phyloP scores from a whole-genome alignment of 2,888 invertebrate species.

The Micoletzkya japonica region DNA sequence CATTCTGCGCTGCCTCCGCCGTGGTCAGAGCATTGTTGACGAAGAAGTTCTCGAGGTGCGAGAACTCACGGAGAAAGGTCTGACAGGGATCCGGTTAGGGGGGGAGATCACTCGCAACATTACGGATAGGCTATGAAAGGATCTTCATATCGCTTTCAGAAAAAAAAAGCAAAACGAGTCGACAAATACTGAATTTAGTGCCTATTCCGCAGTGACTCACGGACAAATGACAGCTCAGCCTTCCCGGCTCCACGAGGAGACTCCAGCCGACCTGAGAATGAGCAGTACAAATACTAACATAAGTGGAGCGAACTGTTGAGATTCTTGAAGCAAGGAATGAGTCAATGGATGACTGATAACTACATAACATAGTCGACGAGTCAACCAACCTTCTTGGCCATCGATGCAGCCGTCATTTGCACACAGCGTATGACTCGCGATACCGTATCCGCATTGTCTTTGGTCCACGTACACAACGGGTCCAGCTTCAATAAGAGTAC shows the following conservation, averaged over 20 bases:
- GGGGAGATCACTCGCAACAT: too few species aligned
- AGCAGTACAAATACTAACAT: neutral
- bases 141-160: too few species aligned
- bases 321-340: too few species aligned
- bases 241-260: conserved; percentile 55
- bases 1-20: conserved; percentile 47
- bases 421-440: conserved; percentile 42
- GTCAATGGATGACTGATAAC: neutral
- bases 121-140: too few species aligned
- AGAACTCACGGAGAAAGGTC: conserved; percentile 54
- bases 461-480: conserved; percentile 47
- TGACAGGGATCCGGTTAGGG: too few species aligned
- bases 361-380: neutral
- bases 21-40: conserved; percentile 44
- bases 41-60: conserved; percentile 53
- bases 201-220: conserved; percentile 29
- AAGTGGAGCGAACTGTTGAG: too few species aligned
- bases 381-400: conserved; percentile 27
- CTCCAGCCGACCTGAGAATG: conserved; percentile 50
- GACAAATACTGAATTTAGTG: too few species aligned
- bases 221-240: conserved; percentile 53
- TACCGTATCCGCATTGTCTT: conserved; percentile 37
- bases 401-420: conserved; percentile 39
- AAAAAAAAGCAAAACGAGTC: too few species aligned
- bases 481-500: conserved; percentile 31